Evolutionary conservation across 30 jellyfish, hydroid and myxozoan species (phyloP), one percentile per base, ranked within the genome.

Genomic region (Aurelia sp.): DNA sequence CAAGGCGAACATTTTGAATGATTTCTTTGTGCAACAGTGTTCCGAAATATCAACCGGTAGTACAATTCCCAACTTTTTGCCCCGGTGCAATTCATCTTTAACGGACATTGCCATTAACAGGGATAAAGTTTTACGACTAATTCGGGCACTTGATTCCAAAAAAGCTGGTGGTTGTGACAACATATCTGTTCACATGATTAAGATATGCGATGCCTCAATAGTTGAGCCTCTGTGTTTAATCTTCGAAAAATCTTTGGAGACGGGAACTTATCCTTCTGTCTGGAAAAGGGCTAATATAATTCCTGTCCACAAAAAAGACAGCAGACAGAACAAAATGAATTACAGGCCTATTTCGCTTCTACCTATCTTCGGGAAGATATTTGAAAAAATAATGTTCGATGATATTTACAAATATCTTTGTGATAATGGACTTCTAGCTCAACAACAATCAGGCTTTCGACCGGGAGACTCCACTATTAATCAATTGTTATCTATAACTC

Each of bases 121-220:
- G 75, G 75, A 38, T 4, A 65, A 87, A 33, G 79, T 87, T 15
- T 35, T 70, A 13, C 60, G 47, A 31, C n/a, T 74, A 22, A 65
- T 87, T 3, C 78, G 90, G 5, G 77, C 90, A 8, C 62, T 87
- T 18, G 87, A 87, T 67, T 2, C 77, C 22, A 65, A 67, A 30
- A 76, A 87, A 44, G 96, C 91, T 33, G 85, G 68, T 75, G 90
- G 95, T 19, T 38, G 83, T 64, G 90, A 85, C 52, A 66, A 85
- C 66, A 61, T 72, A 20, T 85, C 95, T 75, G 63, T 85, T 60
- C 73, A 38, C 19, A 85, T 72, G 95, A 50, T 76, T 87, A 30
- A 76, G 88, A 20, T 91, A 69, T 71, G 63, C 61, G 88, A 63
- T 27, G 33, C 33, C 33, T 27, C 33, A 27, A 27, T 27, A 27